Evolutionary conservation across 1,140 invertebrate species (phyloP).

Genomic region (Propsilocerus akamusi): DNA sequence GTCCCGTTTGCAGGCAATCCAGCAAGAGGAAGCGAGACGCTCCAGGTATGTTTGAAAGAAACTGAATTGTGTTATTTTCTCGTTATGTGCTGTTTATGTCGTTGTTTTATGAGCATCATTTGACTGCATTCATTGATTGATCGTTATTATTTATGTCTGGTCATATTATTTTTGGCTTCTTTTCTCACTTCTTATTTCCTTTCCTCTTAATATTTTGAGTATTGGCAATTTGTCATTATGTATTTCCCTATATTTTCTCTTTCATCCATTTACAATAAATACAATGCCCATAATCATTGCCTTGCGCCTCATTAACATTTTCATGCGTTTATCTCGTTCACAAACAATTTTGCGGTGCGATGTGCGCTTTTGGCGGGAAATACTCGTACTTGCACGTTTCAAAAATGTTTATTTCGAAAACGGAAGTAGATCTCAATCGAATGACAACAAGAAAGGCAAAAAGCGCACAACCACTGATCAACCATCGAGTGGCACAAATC

Average conservation of each 20-base stretch:
- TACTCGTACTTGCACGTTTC: not conserved
- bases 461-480: not conserved
- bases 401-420: too few relatives aligned
- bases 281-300: not conserved
- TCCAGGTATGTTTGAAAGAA: not conserved
- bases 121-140: not conserved
- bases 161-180: not conserved
- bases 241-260: not conserved
- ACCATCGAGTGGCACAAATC: not conserved
- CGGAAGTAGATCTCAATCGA: not conserved
- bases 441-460: not conserved
- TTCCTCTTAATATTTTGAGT: not conserved
- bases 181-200: not conserved
- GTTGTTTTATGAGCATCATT: not conserved
- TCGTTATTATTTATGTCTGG: not conserved
- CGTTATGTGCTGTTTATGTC: not conserved
- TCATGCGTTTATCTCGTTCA: not conserved
- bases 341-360: not conserved
- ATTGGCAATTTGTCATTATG: too few relatives aligned
- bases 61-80: not conserved
- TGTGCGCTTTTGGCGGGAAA: not conserved
- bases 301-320: constrained; percentile 2
- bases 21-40: not conserved
- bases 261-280: not conserved
- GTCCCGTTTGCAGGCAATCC: not conserved